phyloP scores from a whole-genome alignment of 53 echinoderm and acorn worm species.

The Patiria pectinifera region DNA sequence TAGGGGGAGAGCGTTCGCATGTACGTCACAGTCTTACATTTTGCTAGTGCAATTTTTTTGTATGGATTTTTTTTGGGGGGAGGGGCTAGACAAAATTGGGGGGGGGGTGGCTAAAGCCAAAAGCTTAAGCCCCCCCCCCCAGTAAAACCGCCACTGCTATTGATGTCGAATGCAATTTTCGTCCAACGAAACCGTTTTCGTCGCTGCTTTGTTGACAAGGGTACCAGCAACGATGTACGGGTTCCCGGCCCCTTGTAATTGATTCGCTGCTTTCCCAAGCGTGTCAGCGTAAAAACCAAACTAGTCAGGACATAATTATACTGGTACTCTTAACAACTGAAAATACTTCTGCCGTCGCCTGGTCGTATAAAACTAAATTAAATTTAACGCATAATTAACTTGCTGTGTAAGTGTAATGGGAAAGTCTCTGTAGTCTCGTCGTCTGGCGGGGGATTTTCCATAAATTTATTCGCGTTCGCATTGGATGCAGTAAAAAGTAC shows the following conservation, averaged over 20 bases:
- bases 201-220: not conserved
- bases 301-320: not conserved
- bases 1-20: too few relatives aligned
- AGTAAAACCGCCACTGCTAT: not conserved
- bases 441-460: not conserved
- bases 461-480: not conserved
- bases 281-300: not conserved
- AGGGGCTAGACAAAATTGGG: too few relatives aligned
- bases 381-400: slow-evolving; percentile 32
- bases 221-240: not conserved
- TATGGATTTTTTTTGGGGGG: too few relatives aligned
- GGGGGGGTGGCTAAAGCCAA: too few relatives aligned
- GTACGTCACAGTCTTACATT: too few relatives aligned
- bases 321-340: not conserved
- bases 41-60: too few relatives aligned
- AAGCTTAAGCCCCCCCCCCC: too few relatives aligned
- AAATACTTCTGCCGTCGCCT: not conserved
- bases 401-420: not conserved
- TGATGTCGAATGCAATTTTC: not conserved
- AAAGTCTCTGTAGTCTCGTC: not conserved
- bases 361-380: not conserved
- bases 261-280: not conserved
- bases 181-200: not conserved
- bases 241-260: not conserved
- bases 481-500: not conserved